Base-by-base conservation (phyloP, 2,888 invertebrate genomes). In the Nysson spinosus region DNA sequence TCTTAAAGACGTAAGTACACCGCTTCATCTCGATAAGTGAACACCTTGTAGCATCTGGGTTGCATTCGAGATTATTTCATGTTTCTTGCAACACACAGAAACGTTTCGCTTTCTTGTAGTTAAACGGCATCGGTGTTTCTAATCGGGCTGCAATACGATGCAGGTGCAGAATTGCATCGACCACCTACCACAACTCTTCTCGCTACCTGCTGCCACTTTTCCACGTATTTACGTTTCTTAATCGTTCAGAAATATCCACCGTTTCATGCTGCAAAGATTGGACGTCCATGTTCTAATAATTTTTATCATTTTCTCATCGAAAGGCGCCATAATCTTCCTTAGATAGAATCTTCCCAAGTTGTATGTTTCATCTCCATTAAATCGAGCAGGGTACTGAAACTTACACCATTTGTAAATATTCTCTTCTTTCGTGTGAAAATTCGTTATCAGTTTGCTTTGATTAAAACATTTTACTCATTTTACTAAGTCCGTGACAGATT, bases 121-220 rank as follows among this genome's bases (percentile, higher is more conserved):
- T 56, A 44, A 44, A 35, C 34, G 16, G 17, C 40, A 32, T 35
- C 55, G 35, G 50, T 54, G 46, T 64, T 69, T 64, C 64, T 69
- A 69, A 69, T 69, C 64, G 52, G 7, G 26, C 37, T 11, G 69
- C 52, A 50, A 69, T 69, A 54, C 30, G 40, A 42, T 34, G 58
- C 69, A 69, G 64, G 69, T 69, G 69, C 64, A 60, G 19, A 35
- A 17, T 24, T 17, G 28, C 37, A 6, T 19, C 24, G 14, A 35
- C 9, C 28, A 1, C 35, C n/a, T 62, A 11, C 24, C 16, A 12
- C 17, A 14, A 11, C 34, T 16, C 42, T 20, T 44, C 11, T 19
- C 28, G 28, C 19, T 39, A 42, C n/a, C 50, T 28, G 46, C 30
- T 11, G 49, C 49, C 44, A 55, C 30, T 61, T 47, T 52, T 58